Evolutionary conservation across 2,888 invertebrate species (phyloP).

Genomic region (Macrosoma leucophasiata): DNA sequence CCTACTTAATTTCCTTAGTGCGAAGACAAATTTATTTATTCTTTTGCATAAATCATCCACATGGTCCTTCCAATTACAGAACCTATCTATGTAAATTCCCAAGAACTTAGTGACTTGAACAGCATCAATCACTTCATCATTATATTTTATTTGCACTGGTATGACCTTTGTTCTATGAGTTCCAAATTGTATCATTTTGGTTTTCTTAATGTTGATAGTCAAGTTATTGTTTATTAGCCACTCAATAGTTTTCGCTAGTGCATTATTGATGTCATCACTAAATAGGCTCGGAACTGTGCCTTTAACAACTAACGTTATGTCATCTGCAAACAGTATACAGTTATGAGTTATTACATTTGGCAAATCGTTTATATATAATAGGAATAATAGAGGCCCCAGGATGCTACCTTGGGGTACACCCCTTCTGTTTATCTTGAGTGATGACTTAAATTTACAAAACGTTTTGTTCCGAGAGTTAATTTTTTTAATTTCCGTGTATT

Average conservation of each 20-base stretch:
- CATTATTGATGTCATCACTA: conserved; percentile 2
- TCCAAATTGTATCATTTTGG: conserved; percentile 3
- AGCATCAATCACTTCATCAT: conserved; percentile 1
- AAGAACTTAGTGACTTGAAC: neutral
- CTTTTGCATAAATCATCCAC: conserved; percentile 3
- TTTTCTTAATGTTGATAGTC: conserved; percentile 1
- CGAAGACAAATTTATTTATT: conserved; percentile 2
- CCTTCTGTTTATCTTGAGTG: neutral
- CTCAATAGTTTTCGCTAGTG: neutral
- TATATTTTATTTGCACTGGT: conserved; percentile 2
- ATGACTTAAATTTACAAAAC: neutral
- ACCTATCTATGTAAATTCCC: conserved; percentile 1
- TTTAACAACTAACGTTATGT: conserved; percentile 4
- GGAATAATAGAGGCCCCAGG: conserved; percentile 6
- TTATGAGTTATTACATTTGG: neutral
- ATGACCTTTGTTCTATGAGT: neutral
- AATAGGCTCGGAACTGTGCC: neutral
- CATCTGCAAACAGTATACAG: conserved; percentile 7
- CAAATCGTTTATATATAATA: conserved; percentile 4
- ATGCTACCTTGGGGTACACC: conserved; percentile 11
- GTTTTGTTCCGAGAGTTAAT: neutral
- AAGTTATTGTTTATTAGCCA: conserved; percentile 8
- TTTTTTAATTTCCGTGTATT: conserved; percentile 28
- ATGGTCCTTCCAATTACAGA: conserved; percentile 2
- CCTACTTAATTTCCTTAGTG: conserved; percentile 2